These are phyloP conservation scores for Empis livida DNA, from an alignment of 2,888 invertebrate species.

Conservation along the genomic window DNA sequence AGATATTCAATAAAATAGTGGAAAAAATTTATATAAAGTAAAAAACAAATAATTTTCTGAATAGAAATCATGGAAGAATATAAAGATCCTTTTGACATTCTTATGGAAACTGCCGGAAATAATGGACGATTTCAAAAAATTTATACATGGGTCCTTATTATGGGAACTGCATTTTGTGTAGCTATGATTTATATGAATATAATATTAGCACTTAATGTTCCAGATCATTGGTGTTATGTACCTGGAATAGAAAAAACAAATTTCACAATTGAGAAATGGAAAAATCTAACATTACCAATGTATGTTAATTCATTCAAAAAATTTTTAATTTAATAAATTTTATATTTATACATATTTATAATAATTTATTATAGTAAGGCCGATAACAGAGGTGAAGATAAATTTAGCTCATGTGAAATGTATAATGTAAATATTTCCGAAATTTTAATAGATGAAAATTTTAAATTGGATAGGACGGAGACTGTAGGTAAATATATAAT, in stretches of 20 bases:
- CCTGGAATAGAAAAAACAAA: conserved; percentile 39
- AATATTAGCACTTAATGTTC: conserved; percentile 41
- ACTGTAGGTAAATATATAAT: too few relatives aligned
- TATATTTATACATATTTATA: too few relatives aligned
- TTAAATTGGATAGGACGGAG: neutral
- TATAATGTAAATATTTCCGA: conserved; percentile 32
- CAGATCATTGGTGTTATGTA: conserved; percentile 46
- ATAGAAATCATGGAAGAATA: neutral
- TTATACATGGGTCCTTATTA: conserved; percentile 39
- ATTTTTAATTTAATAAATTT: neutral
- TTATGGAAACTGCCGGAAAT: conserved; percentile 40
- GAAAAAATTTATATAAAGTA: too few relatives aligned
- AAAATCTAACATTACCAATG: conserved; percentile 40
- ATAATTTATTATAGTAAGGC: conserved; percentile 19
- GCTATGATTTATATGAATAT: conserved; percentile 42
- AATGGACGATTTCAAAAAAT: conserved; percentile 40
- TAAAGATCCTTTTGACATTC: conserved; percentile 38
- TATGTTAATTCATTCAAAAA: conserved; percentile 22
- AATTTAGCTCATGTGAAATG: conserved; percentile 38
- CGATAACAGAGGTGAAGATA: conserved; percentile 30
- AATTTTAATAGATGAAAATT: neutral
- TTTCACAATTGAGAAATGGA: conserved; percentile 39
- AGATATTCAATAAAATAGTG: too few relatives aligned
- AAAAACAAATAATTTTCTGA: too few relatives aligned
- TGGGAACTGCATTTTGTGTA: conserved; percentile 35